Base-by-base conservation (phyloP, 1,140 invertebrate species). In the Bilobella aurantiaca region DNA sequence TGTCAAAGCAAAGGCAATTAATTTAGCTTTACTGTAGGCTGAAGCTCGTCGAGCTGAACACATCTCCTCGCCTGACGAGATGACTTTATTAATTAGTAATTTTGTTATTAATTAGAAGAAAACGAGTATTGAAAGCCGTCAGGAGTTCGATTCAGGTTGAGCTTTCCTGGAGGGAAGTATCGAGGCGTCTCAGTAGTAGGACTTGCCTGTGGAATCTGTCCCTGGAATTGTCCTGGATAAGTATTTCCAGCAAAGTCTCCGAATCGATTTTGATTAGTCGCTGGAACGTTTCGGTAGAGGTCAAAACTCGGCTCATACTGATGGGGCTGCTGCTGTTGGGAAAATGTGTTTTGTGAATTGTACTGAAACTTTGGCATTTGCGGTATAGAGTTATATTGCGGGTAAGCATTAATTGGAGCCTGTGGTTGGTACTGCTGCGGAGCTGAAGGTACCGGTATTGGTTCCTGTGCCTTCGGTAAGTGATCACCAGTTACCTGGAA, bases 61-160 rank as follows among this genome's bases (percentile, higher is more conserved):
- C n/a, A n/a, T n/a, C n/a, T n/a, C n/a, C n/a, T n/a, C n/a, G n/a
- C n/a, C n/a, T n/a, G n/a, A n/a, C n/a, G n/a, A n/a, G n/a, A n/a
- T n/a, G n/a, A n/a, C n/a, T n/a, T n/a, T n/a, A n/a, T n/a, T n/a
- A n/a, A n/a, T 42, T 42, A 42, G 34, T 12, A 42, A 42, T 12
- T 8, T 18, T 8, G 53, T 28, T 21, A 28, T 62, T 62, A 62
- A 61, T 37, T 66, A 23, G 63, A 61, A n/a, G 46, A 28, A 81
- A 90, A 90, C 56, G 82, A 86, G 77, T 89, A 91, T 69, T 86
- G 86, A 77, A 85, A 90, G 66, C 89, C 89, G 74, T 90, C 89
- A 23, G 88, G 88, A 47, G 86, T 89, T 76, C 89, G 81, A 80
- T 89, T 90, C 68, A 91, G 82, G 72, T 83, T 85, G 62, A 91